These are phyloP conservation scores for Scelioninae gen. 1 DNA, from an alignment of 2,888 invertebrate species.

Conservation along the genomic window DNA sequence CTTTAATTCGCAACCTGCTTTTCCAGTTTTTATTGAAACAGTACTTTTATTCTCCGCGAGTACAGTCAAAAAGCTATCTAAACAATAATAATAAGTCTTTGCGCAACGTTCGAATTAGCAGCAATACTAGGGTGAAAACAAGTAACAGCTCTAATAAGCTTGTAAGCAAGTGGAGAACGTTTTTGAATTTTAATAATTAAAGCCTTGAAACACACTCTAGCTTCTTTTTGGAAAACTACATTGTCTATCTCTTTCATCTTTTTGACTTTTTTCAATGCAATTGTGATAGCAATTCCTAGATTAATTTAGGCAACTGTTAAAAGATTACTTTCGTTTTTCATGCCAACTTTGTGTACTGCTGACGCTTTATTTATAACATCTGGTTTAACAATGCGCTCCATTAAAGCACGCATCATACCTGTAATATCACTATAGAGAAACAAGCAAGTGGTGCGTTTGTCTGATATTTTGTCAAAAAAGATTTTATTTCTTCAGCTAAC, in stretches of 20 bases:
- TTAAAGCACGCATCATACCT: constrained; percentile 15
- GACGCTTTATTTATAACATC: constrained; percentile 23
- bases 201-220: not conserved
- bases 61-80: not conserved
- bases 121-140: not conserved
- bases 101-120: not conserved
- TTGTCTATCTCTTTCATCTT: not conserved
- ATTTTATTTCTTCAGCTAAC: not conserved
- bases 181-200: not conserved
- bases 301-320: constrained; percentile 27
- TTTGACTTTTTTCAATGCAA: not conserved
- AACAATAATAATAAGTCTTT: no score
- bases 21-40: not conserved
- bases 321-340: constrained; percentile 38
- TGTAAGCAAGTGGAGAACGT: constrained; percentile 5
- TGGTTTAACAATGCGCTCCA: constrained; percentile 43
- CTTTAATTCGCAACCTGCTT: not conserved
- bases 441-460: not conserved
- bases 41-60: not conserved
- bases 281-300: constrained; percentile 37
- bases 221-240: not conserved
- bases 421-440: not conserved
- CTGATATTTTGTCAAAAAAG: not conserved
- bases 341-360: constrained; percentile 1
- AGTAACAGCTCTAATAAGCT: not conserved